Base-by-base conservation (phyloP, 2,797 vertebrate species). In the Amazonetta brasiliensis region DNA sequence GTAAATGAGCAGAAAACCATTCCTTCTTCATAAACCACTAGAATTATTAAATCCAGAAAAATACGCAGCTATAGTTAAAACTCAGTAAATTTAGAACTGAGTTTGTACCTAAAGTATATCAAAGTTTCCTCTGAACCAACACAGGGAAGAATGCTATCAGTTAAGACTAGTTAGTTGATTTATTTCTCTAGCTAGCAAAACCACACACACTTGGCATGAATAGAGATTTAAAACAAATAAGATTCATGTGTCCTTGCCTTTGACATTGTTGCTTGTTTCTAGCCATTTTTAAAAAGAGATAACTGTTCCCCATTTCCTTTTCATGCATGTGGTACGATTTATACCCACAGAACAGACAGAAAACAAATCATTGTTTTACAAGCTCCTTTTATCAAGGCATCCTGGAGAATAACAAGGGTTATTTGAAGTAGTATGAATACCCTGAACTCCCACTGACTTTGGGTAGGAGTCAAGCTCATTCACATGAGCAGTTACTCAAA, bases 161-260 rank as follows among this genome's bases (percentile, higher is more conserved):
- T 79, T 86, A 84, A 78, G 66, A 17, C 28, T 35, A 39, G 62
- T 86, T 25, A 59, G 67, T 66, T 20, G 64, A 94, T 85, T 94
- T 78, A 89, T 86, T 94, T 94, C 56, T 87, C 60, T 82, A 71
- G 50, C 41, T 74, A 93, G 90, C 67, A 93, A 97, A 93, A 89
- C 74, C 78, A 84, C 71, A 82, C 3, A n/a, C 20, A 30, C 55
- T 87, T 83, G 55, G 66, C 82, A 88, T 56, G 66, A 84, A 89
- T 66, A 0, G 15, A 37, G 50, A 75, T 76, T 86, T 73, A 94
- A 84, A 91, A 81, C 30, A 59, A 93, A 1, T 69, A 80, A 81
- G 44, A 85, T 43, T 94, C 43, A 15, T 39, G 44, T 54, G 37
- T 84, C 76, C 66, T 92, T 93, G 68, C 50, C 58, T 92, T 83